Conservation (phyloP, 2,888 invertebrate species). For the Orthosia gothica region DNA sequence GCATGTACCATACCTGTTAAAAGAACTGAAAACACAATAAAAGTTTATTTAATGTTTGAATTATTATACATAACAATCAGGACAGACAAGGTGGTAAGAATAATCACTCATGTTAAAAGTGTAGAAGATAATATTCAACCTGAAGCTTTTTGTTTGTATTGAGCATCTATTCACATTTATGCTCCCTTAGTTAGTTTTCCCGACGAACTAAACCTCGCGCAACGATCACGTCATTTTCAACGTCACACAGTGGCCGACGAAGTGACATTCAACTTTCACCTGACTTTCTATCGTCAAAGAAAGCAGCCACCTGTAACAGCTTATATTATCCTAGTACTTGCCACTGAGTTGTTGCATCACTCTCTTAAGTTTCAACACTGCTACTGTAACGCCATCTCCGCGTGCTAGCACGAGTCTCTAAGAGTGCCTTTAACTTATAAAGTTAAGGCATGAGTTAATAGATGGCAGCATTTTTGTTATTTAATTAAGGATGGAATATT, state of each 20-base stretch:
- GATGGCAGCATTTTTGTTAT: constrained; percentile 28
- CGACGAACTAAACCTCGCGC: constrained; percentile 11
- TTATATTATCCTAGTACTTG: constrained; percentile 45
- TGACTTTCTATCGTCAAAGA: background rate
- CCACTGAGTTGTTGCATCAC: constrained; percentile 17
- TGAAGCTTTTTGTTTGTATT: background rate
- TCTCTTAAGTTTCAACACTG: constrained; percentile 16
- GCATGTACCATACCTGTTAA: too few species aligned
- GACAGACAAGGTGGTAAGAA: too few species aligned
- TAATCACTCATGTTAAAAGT: too few species aligned
- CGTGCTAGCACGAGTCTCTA: background rate
- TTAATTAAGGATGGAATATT: too few species aligned
- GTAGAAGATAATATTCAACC: background rate
- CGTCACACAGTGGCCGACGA: constrained; percentile 6
- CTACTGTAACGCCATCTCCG: constrained; percentile 42
- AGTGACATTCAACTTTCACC: constrained; percentile 10
- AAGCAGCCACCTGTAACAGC: background rate
- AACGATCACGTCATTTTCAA: constrained; percentile 22
- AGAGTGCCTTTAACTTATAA: background rate
- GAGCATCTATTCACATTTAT: background rate
- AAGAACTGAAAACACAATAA: too few species aligned
- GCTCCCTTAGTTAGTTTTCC: constrained; percentile 8
- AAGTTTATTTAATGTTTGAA: too few species aligned
- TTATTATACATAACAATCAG: too few species aligned
- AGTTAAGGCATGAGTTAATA: background rate